phyloP scores from a whole-genome alignment of 2,113 vertebrate species.

The Gymnogyps californianus region DNA sequence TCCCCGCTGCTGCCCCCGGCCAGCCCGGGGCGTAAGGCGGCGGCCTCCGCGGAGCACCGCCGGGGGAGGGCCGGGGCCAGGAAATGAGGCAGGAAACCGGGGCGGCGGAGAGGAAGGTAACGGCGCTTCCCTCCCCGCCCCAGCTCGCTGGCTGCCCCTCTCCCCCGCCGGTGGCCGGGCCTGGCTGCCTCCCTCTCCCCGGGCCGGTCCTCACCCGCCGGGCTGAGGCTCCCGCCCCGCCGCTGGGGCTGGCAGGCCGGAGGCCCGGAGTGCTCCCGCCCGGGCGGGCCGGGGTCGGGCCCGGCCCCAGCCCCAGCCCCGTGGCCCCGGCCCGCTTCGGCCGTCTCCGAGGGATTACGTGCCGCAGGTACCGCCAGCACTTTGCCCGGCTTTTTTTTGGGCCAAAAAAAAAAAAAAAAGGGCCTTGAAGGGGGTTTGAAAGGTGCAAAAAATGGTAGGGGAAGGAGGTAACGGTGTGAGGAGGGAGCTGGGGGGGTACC shows the following conservation, averaged over 20 bases:
- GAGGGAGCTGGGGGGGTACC: neutral
- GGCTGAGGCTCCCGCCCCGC: too few relatives aligned
- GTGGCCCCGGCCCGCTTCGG: neutral
- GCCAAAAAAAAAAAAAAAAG: rapidly evolving
- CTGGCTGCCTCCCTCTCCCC: too few relatives aligned
- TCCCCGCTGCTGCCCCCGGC: neutral
- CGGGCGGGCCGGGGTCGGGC: neutral
- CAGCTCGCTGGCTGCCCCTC: neutral
- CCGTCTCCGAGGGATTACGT: neutral
- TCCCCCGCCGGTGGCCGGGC: too few relatives aligned
- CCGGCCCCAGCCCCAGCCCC: neutral
- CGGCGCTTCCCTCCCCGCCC: neutral
- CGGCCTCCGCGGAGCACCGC: neutral
- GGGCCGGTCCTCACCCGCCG: too few relatives aligned
- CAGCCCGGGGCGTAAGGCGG: too few relatives aligned
- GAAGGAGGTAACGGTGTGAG: rapidly evolving
- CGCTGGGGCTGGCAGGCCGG: neutral
- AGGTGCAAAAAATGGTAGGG: neutral
- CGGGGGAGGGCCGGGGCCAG: neutral
- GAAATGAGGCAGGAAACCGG: neutral
- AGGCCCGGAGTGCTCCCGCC: too few relatives aligned
- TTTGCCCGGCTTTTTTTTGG: neutral
- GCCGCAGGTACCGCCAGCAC: neutral
- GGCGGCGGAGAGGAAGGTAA: neutral
- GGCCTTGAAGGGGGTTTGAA: neutral